Percentiles rank a stretch among this genome's conserved stretches.
Conservation (phyloP, 2,113 vertebrate species). For the Mugil cephalus region DNA sequence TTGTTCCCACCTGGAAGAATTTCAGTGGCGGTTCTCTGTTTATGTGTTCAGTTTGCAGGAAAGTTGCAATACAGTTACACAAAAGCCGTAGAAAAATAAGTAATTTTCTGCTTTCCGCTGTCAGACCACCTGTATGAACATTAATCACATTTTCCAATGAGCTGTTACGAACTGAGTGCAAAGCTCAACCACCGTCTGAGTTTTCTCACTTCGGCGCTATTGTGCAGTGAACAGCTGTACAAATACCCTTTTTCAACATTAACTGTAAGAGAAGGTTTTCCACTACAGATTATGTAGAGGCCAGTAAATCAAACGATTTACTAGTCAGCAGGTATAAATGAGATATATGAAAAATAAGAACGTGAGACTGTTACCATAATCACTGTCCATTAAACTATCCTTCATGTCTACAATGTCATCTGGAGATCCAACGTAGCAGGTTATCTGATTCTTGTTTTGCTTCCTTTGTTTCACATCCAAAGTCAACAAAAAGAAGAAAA, state of each 20-base stretch:
- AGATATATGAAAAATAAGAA: slow-evolving; percentile 17
- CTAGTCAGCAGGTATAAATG: slow-evolving; percentile 20
- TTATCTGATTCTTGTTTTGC: slow-evolving; percentile 14
- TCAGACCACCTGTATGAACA: slow-evolving; percentile 24
- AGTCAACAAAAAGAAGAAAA: too few relatives aligned
- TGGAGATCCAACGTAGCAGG: slow-evolving; percentile 8
- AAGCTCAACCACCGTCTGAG: neutral
- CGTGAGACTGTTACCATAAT: neutral
- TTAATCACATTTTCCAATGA: slow-evolving; percentile 13
- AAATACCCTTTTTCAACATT: slow-evolving; percentile 19
- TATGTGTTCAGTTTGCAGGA: neutral
- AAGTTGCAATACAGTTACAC: neutral
- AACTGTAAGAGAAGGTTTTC: slow-evolving; percentile 4
- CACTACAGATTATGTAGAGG: neutral
- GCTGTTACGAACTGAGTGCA: slow-evolving; percentile 14
- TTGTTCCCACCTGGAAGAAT: neutral
- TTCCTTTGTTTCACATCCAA: slow-evolving; percentile 22
- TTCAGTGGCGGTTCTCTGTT: neutral
- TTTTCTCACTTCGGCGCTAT: neutral
- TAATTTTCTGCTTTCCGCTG: neutral
- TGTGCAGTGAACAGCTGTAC: slow-evolving; percentile 15
- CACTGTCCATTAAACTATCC: neutral
- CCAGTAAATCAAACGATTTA: neutral
- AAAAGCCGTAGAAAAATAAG: neutral
- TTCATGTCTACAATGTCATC: neutral